phyloP scores from a whole-genome alignment of 2,113 vertebrate genomes.

The Leptocoma aspasia region DNA sequence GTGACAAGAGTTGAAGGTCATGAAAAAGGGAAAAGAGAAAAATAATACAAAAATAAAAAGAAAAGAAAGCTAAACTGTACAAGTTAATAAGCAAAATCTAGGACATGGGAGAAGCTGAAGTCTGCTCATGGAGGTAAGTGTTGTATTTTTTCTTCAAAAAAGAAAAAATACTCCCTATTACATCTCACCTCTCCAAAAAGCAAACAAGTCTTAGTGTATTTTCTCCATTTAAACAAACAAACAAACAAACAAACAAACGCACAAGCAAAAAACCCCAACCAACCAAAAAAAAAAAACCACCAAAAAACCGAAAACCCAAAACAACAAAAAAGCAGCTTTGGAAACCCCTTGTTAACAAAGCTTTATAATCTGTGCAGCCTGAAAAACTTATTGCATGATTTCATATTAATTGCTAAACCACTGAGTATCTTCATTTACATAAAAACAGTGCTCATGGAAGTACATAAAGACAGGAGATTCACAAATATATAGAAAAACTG shows the following conservation, averaged over 20 bases:
- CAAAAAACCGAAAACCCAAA: too few species aligned
- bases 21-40: background rate
- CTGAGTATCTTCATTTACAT: background rate
- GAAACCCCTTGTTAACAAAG: background rate
- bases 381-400: background rate
- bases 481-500: background rate
- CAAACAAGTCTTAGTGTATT: background rate
- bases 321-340: fast-evolving
- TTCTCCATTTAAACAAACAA: background rate
- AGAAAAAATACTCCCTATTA: background rate
- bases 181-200: background rate
- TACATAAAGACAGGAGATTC: background rate
- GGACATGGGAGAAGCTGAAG: background rate
- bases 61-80: background rate
- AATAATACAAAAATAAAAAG: background rate
- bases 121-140: background rate
- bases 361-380: background rate
- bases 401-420: background rate
- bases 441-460: background rate
- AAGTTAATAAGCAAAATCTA: background rate
- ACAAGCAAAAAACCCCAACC: too few species aligned
- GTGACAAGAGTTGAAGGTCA: background rate
- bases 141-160: background rate
- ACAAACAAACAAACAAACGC: background rate
- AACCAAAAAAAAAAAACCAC: too few species aligned